Percentiles rank a stretch among this genome's conserved stretches.
Conservation (phyloP, 2,888 invertebrate species). For the Branchinecta sandiegonensis region DNA sequence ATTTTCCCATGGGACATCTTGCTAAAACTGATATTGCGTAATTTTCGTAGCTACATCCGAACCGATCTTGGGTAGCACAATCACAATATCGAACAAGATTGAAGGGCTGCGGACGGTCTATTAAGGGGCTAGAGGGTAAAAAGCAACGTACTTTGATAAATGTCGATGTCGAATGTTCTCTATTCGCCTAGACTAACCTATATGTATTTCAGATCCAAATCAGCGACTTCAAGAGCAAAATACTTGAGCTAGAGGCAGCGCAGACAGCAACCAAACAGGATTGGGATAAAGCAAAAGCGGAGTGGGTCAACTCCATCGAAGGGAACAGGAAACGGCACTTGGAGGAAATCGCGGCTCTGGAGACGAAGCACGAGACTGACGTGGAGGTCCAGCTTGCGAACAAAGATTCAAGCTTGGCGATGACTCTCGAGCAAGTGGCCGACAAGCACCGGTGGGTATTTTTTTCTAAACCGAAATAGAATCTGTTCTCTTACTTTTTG, state of each 20-base stretch:
- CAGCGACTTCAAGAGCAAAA: neutral
- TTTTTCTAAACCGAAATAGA: no score
- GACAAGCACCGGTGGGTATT: neutral
- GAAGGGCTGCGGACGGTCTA: neutral
- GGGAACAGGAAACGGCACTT: slow-evolving; percentile 23
- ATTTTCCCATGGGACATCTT: no score
- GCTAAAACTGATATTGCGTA: no score
- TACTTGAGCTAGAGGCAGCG: neutral
- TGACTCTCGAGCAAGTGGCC: neutral
- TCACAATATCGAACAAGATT: no score
- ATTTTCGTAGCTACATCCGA: no score
- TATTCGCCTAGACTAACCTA: slow-evolving; percentile 29
- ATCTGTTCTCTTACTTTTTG: no score
- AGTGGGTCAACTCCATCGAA: slow-evolving; percentile 23
- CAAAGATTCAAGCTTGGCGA: neutral
- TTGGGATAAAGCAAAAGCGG: slow-evolving; percentile 25
- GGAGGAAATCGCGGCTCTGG: slow-evolving; percentile 21
- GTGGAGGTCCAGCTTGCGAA: neutral
- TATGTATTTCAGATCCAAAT: neutral
- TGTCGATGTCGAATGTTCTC: slow-evolving; percentile 25
- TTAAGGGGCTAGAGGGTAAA: slow-evolving; percentile 16
- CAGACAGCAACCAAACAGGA: slow-evolving; percentile 29
- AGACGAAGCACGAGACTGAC: slow-evolving; percentile 13
- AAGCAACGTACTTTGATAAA: slow-evolving; percentile 16
- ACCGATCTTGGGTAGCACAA: no score